phyloP scores from a whole-genome alignment of 2,113 vertebrate species.

The Nansenia antarctica region DNA sequence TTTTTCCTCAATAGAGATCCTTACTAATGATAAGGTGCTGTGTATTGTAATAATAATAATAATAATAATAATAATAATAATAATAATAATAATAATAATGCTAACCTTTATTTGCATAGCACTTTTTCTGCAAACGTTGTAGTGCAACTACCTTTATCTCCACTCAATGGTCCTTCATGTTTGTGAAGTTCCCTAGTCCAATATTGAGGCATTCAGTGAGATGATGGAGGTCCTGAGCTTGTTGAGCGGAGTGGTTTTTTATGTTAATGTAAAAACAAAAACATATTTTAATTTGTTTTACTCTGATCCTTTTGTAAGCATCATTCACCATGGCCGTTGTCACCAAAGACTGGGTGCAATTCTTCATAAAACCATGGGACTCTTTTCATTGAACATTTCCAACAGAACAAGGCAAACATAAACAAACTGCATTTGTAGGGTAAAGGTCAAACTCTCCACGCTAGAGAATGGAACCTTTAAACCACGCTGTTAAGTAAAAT shows the following conservation, averaged over 20 bases:
- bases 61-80: too few species aligned
- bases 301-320: neutral
- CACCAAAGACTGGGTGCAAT: neutral
- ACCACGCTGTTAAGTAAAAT: neutral
- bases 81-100: too few species aligned
- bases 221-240: too few species aligned
- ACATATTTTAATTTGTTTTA: neutral
- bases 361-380: neutral
- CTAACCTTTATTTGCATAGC: too few species aligned
- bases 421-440: neutral
- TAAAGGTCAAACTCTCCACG: neutral
- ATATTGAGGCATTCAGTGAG: too few species aligned
- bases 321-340: neutral
- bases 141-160: too few species aligned
- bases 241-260: neutral
- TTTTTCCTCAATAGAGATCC: too few species aligned
- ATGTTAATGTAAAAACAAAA: neutral
- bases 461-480: neutral
- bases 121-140: too few species aligned
- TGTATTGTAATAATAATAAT: too few species aligned
- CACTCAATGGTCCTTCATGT: too few species aligned
- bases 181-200: too few species aligned
- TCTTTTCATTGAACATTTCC: neutral
- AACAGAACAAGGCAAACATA: neutral
- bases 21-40: too few species aligned